Evolutionary conservation across 2,113 vertebrate species (phyloP).

Genomic region (Grus americana): DNA sequence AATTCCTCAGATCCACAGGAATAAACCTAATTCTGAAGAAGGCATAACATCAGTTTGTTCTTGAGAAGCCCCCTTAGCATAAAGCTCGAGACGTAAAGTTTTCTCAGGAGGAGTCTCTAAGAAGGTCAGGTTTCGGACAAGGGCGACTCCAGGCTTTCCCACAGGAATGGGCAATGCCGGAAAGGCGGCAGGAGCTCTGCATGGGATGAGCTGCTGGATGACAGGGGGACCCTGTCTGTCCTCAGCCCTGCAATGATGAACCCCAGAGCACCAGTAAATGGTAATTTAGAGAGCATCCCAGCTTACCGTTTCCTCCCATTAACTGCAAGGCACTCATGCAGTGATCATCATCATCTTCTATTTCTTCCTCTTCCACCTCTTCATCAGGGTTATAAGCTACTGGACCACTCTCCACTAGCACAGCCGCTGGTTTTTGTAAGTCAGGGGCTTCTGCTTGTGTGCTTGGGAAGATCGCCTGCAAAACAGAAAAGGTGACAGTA

Average conservation of each 20-base stretch:
- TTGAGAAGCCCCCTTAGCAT: not conserved
- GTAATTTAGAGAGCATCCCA: not conserved
- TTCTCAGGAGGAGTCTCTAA: not conserved
- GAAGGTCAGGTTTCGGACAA: not conserved
- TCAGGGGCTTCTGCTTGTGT: conserved; percentile 26
- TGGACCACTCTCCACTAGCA: conserved; percentile 90
- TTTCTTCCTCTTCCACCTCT: conserved; percentile 83
- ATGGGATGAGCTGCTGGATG: accelerated
- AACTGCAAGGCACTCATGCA: conserved; percentile 92
- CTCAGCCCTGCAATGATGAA: not conserved
- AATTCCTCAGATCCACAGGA: not conserved
- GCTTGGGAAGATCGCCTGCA: conserved; percentile 47
- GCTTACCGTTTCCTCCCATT: conserved; percentile 85
- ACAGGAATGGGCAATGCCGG: not conserved
- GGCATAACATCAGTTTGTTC: not conserved
- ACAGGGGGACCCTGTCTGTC: not conserved
- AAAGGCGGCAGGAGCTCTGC: not conserved
- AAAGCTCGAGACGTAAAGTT: not conserved
- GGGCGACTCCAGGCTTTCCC: not conserved
- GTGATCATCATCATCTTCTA: conserved; percentile 89
- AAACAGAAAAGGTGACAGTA: not conserved
- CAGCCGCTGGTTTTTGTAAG: conserved; percentile 13
- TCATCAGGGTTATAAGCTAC: conserved; percentile 85
- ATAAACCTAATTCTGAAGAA: not conserved
- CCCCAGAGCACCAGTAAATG: not conserved